Evolutionary conservation across 2,888 invertebrate species (phyloP), one percentile per base, ranked within the genome.

Genomic region (Sthenelais limicola): DNA sequence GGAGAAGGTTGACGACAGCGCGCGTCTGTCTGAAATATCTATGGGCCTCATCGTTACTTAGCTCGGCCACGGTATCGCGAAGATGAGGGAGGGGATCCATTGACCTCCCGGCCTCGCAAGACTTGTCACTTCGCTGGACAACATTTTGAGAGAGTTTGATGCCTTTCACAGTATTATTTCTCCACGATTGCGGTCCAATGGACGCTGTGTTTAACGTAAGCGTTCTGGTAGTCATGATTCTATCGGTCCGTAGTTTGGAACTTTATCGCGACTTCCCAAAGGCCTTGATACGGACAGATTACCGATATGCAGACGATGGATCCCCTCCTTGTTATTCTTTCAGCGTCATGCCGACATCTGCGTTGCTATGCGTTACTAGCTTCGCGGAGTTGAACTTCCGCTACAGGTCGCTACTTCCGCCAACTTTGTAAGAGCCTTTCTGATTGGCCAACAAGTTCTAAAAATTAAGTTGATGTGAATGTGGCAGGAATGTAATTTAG

Each of bases 1-100:
- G 76, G n/a, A 87, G 80, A 73, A 82, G 81, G 43, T 82, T 82
- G 12, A 85, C 86, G 38, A 87, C 83, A 51, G 78, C 81, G 48
- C 87, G 80, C 3, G 84, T 83, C 75, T 86, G 84, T 72, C 87
- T 73, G 70, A 83, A 81, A 76, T 87, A 86, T 73, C 83, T 80
- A 56, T 85, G 84, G 18, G 86, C 84, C 79, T 86, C 86, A 33
- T 84, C 84, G 75, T 87, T 87, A 77, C 86, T 87, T 58, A 87
- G 77, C 47, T 83, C 82, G 54, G 82, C 83, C 12, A 87, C 81
- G 62, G 85, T 81, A 48, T 87, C 87, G 74, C 87, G 80, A 18
- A 87, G 78, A 75, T 86, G 83, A n/a, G 87, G 87, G 33, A 87
- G 76, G 2, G 86, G 86, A 74, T 87, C 87, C 67, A 81, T 72